Conservation (phyloP, 2,797 vertebrate genomes). For the Anableps anableps region DNA sequence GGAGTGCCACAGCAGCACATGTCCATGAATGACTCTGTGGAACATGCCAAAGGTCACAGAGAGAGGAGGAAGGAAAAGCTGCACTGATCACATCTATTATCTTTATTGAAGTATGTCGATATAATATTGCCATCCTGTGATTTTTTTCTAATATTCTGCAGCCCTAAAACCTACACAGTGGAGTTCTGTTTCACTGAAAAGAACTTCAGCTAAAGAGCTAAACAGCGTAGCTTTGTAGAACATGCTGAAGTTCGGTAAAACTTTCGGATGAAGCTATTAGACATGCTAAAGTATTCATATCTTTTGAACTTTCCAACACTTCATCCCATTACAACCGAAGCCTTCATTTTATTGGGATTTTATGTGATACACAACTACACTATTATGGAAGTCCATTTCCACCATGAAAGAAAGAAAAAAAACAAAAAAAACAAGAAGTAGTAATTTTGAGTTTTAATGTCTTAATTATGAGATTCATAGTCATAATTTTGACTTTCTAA, state of each 20-base stretch:
- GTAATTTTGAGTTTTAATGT: too few species aligned
- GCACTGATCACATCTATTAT: not conserved
- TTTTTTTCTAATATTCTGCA: too few species aligned
- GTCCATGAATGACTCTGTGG: not conserved
- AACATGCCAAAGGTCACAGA: not conserved
- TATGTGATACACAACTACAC: too few species aligned
- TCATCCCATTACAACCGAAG: not conserved
- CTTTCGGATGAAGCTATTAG: not conserved
- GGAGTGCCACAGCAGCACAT: not conserved
- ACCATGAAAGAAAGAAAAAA: too few species aligned
- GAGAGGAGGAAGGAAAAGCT: not conserved
- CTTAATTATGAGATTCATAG: too few species aligned
- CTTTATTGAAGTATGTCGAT: not conserved
- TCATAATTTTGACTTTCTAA: too few species aligned
- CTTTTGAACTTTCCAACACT: not conserved
- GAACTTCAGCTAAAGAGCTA: not conserved
- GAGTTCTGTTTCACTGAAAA: not conserved
- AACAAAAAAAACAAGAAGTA: too few species aligned
- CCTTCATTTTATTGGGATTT: not conserved
- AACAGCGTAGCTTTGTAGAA: not conserved
- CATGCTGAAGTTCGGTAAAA: not conserved
- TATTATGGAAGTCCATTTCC: too few species aligned
- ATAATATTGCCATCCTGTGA: too few species aligned
- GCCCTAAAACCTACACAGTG: not conserved
- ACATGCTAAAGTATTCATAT: not conserved